Evolutionary conservation across 2,797 vertebrate species (phyloP).

Genomic region (Chelmon rostratus): DNA sequence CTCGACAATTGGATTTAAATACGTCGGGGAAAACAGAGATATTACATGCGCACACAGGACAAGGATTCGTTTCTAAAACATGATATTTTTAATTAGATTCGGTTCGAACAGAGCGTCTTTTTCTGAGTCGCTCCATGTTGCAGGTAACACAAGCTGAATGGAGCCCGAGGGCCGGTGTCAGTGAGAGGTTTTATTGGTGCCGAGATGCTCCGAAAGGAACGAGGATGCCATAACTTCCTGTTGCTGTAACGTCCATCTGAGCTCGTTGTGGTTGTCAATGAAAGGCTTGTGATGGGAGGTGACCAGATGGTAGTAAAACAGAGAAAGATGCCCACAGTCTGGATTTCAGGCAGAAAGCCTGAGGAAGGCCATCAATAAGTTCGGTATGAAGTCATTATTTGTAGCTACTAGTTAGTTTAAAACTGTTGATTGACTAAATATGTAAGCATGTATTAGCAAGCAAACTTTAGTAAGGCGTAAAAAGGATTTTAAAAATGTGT

Average conservation of each 20-base stretch:
- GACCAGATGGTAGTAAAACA: neutral
- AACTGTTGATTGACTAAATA: too few species aligned
- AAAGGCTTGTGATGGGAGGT: neutral
- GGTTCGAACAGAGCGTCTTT: neutral
- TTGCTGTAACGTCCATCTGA: neutral
- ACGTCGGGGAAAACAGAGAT: neutral
- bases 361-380: neutral
- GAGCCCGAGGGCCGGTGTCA: neutral
- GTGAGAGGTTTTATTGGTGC: constrained; percentile 4
- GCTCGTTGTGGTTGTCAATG: neutral
- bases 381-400: too few species aligned
- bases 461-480: too few species aligned
- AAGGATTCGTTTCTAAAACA: neutral
- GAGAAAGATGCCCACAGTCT: neutral
- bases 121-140: neutral
- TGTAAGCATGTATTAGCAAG: too few species aligned
- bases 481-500: too few species aligned
- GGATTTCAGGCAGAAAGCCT: neutral
- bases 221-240: neutral
- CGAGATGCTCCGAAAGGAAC: neutral
- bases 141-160: neutral
- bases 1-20: constrained; percentile 11
- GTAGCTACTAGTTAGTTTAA: too few species aligned
- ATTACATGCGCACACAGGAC: neutral
- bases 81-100: neutral